Evolutionary conservation across 2,888 invertebrate species (phyloP).

Genomic region (Leucophora obtusa): DNA sequence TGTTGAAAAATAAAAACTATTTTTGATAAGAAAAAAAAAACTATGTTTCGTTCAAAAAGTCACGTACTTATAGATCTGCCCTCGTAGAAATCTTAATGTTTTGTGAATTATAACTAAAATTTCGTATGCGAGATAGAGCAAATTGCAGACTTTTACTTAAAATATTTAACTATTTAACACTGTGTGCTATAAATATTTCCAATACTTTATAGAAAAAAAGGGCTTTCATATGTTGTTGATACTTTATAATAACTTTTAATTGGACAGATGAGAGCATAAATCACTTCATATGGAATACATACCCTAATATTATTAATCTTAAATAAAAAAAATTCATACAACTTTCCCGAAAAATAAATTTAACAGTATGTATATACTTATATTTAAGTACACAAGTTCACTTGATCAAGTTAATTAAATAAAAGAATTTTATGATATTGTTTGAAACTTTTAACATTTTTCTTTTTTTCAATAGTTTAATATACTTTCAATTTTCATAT

Average conservation of each 20-base stretch:
- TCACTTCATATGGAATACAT: neutral
- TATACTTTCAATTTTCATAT: constrained; percentile 26
- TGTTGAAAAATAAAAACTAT: too few relatives aligned
- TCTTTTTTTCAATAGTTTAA: constrained; percentile 7
- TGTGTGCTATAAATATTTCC: neutral
- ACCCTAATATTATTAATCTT: too few relatives aligned
- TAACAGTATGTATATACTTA: neutral
- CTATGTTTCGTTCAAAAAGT: too few relatives aligned
- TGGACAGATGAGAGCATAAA: neutral
- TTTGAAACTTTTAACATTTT: constrained; percentile 1
- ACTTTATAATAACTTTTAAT: neutral
- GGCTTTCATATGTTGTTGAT: neutral
- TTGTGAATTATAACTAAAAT: too few relatives aligned
- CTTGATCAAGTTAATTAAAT: constrained; percentile 11
- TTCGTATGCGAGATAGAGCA: too few relatives aligned
- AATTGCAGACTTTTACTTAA: too few relatives aligned
- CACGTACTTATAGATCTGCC: too few relatives aligned
- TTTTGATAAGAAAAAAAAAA: too few relatives aligned
- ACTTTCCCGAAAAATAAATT: neutral
- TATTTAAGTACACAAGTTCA: too few relatives aligned
- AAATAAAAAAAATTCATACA: neutral
- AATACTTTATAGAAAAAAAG: neutral
- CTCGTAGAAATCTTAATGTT: too few relatives aligned
- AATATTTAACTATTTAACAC: too few relatives aligned
- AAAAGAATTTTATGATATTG: neutral